Conservation (phyloP, 2,113 vertebrate species). For the Urocitellus parryii region DNA sequence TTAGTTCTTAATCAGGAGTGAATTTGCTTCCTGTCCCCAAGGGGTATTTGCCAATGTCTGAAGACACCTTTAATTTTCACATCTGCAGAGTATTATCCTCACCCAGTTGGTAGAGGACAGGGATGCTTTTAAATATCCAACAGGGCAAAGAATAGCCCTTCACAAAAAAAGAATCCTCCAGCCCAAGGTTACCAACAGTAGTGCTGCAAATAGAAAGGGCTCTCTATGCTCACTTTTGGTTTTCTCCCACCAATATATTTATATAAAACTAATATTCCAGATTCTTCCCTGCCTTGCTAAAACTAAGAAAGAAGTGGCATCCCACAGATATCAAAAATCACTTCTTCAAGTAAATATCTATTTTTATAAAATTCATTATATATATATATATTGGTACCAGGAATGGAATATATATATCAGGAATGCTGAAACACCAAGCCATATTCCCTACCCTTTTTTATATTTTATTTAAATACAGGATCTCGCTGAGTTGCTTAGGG, state of each 20-base stretch:
- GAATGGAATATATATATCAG: no score
- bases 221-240: background rate
- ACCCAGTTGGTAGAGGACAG: background rate
- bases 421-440: no score
- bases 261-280: background rate
- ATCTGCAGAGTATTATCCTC: background rate
- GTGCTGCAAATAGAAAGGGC: background rate
- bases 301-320: background rate
- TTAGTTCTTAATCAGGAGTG: background rate
- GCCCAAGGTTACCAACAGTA: background rate
- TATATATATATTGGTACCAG: no score
- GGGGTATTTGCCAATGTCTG: background rate
- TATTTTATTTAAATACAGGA: no score
- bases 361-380: background rate
- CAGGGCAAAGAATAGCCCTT: background rate
- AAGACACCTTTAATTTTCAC: background rate
- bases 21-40: background rate
- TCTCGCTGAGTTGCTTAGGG: no score
- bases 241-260: background rate
- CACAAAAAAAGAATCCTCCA: background rate
- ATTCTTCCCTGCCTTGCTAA: background rate
- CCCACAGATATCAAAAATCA: constrained; percentile 8
- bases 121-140: background rate
- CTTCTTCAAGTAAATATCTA: background rate
- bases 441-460: no score